Base-by-base conservation (phyloP, 2,888 invertebrate genomes). In the Aricia artaxerxes region DNA sequence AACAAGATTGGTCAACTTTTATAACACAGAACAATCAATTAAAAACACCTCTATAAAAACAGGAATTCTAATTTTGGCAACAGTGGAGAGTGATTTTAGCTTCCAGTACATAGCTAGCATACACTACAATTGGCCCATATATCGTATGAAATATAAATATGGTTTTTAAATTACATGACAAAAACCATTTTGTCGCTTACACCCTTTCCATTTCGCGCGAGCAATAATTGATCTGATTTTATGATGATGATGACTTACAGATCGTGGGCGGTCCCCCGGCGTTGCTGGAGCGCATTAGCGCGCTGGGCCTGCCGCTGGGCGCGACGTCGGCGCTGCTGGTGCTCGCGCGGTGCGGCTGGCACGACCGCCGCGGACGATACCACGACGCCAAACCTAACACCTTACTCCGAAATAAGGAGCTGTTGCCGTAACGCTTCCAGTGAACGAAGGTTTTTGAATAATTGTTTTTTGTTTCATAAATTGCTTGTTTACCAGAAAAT, bases 231-330 rank as follows among this genome's bases (percentile, higher is more conserved):
- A 40, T 49, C 44, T 44, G 44, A 44, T 44, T 44, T 44, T 2
- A 49, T 69, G 35, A 9, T 69, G 35, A 69, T 35, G 69, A 69
- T 69, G 69, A 69, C 4, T 1, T 78, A 78, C 83, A 94, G 94
- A 90, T 94, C 60, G 78, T 91, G 60, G 86, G 84, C 0, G 94
- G 94, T 0, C 94, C 93, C 0, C 83, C 89, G 1, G 90, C 90
- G 81, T 85, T 89, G 0, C 82, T 94, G 80, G 94, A 94, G 83
- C 90, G 94, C 1, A 92, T 94, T 84, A 93, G 93, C 80, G 94
- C 93, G 0, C 84, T 92, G 76, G 94, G 94, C 0, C 86, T 92
- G 77, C 93, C 93, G 0, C 89, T 92, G 3, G 94, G 94, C 80
- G 90, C 89, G 78, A 87, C 93, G 31, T 86, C 86, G 1, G 84